A percentile compares a stretch with the other conserved stretches of the same genome.
Evolutionary conservation across 2,113 vertebrate genomes (phyloP).

Genomic region (Heteronetta atricapilla): DNA sequence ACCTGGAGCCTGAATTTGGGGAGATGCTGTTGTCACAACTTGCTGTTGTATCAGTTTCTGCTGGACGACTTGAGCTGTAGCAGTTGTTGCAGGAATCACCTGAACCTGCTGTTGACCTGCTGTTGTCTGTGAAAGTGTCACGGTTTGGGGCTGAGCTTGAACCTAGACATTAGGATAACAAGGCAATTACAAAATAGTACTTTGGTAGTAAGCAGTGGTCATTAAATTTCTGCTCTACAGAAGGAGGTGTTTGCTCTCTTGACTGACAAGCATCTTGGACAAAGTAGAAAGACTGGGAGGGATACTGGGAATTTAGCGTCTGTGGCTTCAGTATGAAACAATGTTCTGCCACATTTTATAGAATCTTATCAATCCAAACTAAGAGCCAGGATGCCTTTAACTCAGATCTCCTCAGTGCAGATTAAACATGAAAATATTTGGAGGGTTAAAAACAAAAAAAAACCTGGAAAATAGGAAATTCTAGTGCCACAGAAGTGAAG

Average conservation of each 20-base stretch:
- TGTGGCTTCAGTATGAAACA: background rate
- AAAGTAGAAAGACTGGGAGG: background rate
- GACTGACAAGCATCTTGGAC: background rate
- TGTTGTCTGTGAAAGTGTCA: constrained; percentile 83
- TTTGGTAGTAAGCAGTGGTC: background rate
- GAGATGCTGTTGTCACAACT: constrained; percentile 80
- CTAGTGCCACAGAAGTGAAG: background rate
- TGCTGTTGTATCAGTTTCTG: constrained; percentile 90
- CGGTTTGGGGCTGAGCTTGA: constrained; percentile 83
- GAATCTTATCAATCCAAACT: background rate
- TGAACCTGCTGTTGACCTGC: constrained; percentile 83
- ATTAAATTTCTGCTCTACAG: background rate
- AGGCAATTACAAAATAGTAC: background rate
- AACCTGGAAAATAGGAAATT: background rate
- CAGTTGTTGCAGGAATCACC: constrained; percentile 82
- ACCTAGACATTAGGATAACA: constrained; percentile 68
- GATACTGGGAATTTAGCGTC: background rate
- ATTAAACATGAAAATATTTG: background rate
- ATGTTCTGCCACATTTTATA: background rate
- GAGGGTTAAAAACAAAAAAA: background rate
- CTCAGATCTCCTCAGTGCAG: background rate
- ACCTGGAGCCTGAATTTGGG: constrained; percentile 84
- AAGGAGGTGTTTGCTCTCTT: background rate
- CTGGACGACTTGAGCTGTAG: constrained; percentile 84
- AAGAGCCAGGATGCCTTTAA: background rate